Percentiles rank a stretch among this genome's conserved stretches.
phyloP scores from a whole-genome alignment of 35 echinoderm and acorn worm species.

The Ptychodera flava region DNA sequence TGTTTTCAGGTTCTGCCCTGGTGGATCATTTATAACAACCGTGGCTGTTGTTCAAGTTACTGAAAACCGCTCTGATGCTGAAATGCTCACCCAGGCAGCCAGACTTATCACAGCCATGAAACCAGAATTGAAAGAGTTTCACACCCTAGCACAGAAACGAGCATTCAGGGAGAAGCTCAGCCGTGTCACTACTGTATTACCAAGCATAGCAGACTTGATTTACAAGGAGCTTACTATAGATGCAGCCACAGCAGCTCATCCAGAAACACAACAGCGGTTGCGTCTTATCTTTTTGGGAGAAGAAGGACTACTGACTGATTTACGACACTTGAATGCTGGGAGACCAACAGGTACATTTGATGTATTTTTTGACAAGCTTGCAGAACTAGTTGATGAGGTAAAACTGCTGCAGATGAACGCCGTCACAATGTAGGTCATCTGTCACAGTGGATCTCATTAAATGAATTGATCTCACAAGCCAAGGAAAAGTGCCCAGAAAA shows the following conservation, averaged over 20 bases:
- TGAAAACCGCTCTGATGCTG: slow-evolving; percentile 7
- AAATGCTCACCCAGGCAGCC: slow-evolving; percentile 5
- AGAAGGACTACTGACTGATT: no score
- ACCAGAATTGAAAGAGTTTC: no score
- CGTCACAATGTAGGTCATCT: slow-evolving; percentile 21
- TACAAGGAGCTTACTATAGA: slow-evolving; percentile 13
- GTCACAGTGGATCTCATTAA: slow-evolving; percentile 24
- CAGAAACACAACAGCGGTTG: slow-evolving; percentile 6
- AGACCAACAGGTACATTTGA: slow-evolving; percentile 36
- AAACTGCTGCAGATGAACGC: slow-evolving; percentile 22
- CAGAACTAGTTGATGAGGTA: slow-evolving; percentile 13
- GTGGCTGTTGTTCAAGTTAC: slow-evolving; percentile 5
- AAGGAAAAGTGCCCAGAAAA: slow-evolving; percentile 14
- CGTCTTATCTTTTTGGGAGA: slow-evolving; percentile 9
- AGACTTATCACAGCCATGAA: background rate
- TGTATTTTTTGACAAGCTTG: slow-evolving; percentile 24
- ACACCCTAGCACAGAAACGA: background rate
- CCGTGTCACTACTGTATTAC: background rate
- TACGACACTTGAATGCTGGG: slow-evolving; percentile 5
- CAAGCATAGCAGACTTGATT: background rate
- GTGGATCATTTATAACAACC: background rate
- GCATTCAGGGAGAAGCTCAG: slow-evolving; percentile 4
- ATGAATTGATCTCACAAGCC: slow-evolving; percentile 8
- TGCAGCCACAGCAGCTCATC: slow-evolving; percentile 4
- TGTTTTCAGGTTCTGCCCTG: slow-evolving; percentile 16